Percentiles rank a stretch among this genome's conserved stretches.
phyloP scores from a whole-genome alignment of 2,113 vertebrate species.

The Oceanites oceanicus region DNA sequence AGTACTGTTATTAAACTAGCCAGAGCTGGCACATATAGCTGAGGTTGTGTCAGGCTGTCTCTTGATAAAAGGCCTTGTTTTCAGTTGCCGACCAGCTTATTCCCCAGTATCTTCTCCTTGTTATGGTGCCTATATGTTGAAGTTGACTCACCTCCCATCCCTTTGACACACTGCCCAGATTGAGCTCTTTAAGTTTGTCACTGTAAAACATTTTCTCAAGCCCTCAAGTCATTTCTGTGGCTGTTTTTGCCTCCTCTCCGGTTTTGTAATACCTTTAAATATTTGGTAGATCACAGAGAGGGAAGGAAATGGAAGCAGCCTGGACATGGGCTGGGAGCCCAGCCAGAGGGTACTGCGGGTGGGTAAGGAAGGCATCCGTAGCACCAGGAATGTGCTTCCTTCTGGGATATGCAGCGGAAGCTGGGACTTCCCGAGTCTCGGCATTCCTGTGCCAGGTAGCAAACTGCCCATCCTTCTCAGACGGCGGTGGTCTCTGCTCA shows the following conservation, averaged over 20 bases:
- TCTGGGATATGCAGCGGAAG: neutral
- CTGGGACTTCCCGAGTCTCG: neutral
- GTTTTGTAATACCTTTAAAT: constrained; percentile 21
- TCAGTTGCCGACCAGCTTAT: neutral
- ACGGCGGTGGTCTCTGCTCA: neutral
- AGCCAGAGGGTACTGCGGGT: neutral
- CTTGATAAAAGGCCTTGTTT: constrained; percentile 1
- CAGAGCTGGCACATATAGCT: neutral
- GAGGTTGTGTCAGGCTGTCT: neutral
- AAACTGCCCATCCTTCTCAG: neutral
- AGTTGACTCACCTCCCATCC: neutral
- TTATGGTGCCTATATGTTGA: neutral
- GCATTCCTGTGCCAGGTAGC: neutral
- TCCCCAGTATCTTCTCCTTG: neutral
- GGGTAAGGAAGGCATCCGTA: neutral
- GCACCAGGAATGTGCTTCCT: neutral
- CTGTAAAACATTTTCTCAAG: neutral
- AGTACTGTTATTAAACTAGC: neutral
- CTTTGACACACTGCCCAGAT: neutral
- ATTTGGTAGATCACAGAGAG: neutral
- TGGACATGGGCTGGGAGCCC: neutral
- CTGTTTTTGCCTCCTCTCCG: neutral
- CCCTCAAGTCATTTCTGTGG: neutral
- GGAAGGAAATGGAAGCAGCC: neutral
- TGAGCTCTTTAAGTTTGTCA: neutral